Conservation (phyloP, 2,797 vertebrate species). For the Ceryle rudis region DNA sequence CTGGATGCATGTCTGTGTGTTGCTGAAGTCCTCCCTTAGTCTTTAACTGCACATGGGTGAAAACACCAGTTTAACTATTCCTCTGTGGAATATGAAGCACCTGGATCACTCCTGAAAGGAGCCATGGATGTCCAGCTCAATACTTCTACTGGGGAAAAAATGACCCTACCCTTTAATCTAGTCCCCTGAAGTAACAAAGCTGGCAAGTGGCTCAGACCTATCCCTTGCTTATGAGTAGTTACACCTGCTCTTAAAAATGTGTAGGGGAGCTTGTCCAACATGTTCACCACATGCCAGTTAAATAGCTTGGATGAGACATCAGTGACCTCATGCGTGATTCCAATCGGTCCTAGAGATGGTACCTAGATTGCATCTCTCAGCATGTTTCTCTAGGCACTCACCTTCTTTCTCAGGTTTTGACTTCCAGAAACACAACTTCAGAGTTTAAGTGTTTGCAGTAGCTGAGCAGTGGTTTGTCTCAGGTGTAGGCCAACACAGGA, state of each 20-base stretch:
- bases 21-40: neutral
- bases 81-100: neutral
- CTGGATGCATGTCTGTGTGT: too few species aligned
- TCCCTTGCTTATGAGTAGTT: neutral
- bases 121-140: neutral
- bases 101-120: neutral
- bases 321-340: accelerated
- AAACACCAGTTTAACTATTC: neutral
- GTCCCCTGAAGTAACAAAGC: neutral
- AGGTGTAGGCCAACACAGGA: neutral
- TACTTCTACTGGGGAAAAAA: neutral
- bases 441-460: neutral
- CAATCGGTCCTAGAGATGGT: neutral
- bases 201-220: neutral
- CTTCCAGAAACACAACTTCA: neutral
- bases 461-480: neutral
- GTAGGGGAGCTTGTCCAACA: accelerated
- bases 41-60: neutral
- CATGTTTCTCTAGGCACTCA: neutral
- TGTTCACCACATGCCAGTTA: neutral
- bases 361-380: neutral
- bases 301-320: neutral
- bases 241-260: neutral
- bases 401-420: neutral
- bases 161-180: neutral